A percentile compares a stretch with the other conserved stretches of the same genome.
Evolutionary conservation across 2,888 invertebrate genomes (phyloP).

Genomic region (Epiblema foenella): DNA sequence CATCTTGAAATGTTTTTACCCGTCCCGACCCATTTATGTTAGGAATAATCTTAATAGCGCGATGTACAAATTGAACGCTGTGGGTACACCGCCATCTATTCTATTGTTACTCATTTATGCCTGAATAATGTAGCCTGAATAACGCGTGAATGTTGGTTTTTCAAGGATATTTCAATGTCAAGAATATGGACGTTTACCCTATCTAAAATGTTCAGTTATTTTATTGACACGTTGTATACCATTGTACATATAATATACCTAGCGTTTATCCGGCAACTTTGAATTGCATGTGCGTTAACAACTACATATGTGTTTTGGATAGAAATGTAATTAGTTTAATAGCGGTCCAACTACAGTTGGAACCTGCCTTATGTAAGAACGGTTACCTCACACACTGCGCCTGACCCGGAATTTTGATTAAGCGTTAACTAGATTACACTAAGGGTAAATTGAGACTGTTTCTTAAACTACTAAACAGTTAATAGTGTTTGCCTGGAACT

Average conservation of each 20-base stretch:
- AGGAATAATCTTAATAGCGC: too few species aligned
- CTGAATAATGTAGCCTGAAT: too few species aligned
- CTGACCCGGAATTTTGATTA: constrained; percentile 80
- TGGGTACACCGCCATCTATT: too few species aligned
- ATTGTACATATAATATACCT: background rate
- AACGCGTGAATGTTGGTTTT: too few species aligned
- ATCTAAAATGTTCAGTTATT: too few species aligned
- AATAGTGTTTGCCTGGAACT: constrained; percentile 76
- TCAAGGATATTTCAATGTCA: too few species aligned
- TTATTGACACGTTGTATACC: background rate
- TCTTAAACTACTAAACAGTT: constrained; percentile 79
- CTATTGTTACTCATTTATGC: too few species aligned
- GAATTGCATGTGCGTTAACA: background rate
- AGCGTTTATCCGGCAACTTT: background rate
- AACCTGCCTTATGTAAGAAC: constrained; percentile 11
- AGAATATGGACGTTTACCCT: too few species aligned
- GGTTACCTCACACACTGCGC: constrained; percentile 42
- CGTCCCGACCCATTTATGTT: too few species aligned
- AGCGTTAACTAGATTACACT: constrained; percentile 77
- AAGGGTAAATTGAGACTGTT: constrained; percentile 74
- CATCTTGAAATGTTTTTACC: too few species aligned
- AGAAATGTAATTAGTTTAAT: constrained; percentile 38
- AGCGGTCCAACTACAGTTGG: constrained; percentile 27
- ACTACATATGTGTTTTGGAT: constrained; percentile 8
- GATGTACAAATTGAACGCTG: too few species aligned